A percentile compares a stretch with the other conserved stretches of the same genome.
Evolutionary conservation across 1,140 invertebrate species (phyloP).

Genomic region (Drosophila elegans): DNA sequence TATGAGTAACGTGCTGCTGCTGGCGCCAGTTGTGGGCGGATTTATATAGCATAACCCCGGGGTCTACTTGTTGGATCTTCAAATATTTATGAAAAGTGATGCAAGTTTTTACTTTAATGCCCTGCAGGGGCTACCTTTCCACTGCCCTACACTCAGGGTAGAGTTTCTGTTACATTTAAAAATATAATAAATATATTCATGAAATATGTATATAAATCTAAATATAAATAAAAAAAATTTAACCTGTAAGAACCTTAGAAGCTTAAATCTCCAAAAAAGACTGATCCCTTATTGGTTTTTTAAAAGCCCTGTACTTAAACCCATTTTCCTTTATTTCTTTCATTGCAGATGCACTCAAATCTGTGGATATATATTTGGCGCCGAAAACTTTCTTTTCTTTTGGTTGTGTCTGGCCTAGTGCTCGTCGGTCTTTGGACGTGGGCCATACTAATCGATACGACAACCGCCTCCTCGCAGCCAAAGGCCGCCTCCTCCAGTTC

Average conservation of each 20-base stretch:
- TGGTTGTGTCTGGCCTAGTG: conserved; percentile 63
- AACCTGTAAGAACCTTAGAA: no score
- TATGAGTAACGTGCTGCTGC: conserved; percentile 67
- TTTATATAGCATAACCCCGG: conserved; percentile 66
- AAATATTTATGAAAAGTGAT: conserved; percentile 75
- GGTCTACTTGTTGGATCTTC: conserved; percentile 76
- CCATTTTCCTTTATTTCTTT: neutral
- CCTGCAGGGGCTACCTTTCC: conserved; percentile 16
- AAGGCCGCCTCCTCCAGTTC: conserved; percentile 4
- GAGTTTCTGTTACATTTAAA: neutral
- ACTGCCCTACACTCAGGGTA: conserved; percentile 12
- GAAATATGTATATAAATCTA: no score
- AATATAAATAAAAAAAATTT: no score
- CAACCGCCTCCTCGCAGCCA: conserved; percentile 31
- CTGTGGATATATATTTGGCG: conserved; percentile 81
- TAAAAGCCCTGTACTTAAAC: no score
- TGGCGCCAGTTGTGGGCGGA: conserved; percentile 36
- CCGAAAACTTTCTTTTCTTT: conserved; percentile 77
- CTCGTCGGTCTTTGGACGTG: conserved; percentile 79
- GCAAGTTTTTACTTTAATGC: conserved; percentile 34
- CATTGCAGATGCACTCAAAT: conserved; percentile 81
- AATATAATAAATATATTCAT: neutral
- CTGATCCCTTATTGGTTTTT: no score
- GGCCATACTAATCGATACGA: conserved; percentile 74
- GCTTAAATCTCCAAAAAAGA: no score